Conservation (phyloP, 1,140 invertebrate species). For the Centruroides vittatus region DNA sequence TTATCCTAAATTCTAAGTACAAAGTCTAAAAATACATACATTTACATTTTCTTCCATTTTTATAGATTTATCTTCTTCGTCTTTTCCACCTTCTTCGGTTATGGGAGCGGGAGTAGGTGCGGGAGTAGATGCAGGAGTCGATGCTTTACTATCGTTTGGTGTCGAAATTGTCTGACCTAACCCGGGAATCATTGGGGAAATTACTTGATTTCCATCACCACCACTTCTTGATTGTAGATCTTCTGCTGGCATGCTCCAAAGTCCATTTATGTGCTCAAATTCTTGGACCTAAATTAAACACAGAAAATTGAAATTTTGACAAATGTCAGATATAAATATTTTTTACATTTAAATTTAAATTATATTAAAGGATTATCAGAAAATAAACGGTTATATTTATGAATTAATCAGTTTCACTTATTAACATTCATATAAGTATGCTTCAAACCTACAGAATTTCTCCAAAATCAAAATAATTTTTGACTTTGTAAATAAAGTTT, state of each 20-base stretch:
- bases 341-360: no score
- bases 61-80: conserved; percentile 18
- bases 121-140: conserved; percentile 54
- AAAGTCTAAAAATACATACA: background rate
- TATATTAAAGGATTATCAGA: no score
- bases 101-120: conserved; percentile 30
- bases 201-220: no score
- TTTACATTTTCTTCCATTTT: conserved; percentile 9
- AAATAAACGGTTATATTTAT: no score
- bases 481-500: no score
- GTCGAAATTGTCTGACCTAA: conserved; percentile 33
- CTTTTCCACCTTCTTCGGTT: conserved; percentile 16
- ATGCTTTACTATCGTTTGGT: conserved; percentile 35
- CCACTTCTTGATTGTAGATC: no score
- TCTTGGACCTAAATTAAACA: conserved; percentile 55
- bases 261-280: conserved; percentile 96
- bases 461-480: no score
- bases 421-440: no score
- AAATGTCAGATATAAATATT: background rate
- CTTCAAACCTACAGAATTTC: no score
- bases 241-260: conserved; percentile 77
- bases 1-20: no score
- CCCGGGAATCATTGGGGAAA: conserved; percentile 8
- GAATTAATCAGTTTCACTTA: no score
- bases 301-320: background rate